These are phyloP conservation scores for Zaprionus vittiger DNA, from an alignment of 1,140 invertebrate species.

Conservation along the genomic window DNA sequence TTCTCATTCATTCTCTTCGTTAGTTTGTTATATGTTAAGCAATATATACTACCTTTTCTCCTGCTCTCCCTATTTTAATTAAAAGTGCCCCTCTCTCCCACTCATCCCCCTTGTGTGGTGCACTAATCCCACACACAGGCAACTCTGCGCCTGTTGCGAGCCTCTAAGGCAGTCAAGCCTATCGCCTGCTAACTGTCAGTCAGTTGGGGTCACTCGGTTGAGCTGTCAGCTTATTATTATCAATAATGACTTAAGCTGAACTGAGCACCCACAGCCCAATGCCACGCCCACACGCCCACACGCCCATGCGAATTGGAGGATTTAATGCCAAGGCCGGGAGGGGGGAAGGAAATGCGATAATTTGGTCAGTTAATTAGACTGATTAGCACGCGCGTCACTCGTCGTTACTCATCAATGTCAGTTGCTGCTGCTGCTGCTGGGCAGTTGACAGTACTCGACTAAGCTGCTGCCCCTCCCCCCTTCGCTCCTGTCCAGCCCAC, in stretches of 20 bases:
- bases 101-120: too few species aligned
- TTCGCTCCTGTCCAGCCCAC: neutral
- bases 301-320: neutral
- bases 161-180: neutral
- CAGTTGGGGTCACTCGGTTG: neutral
- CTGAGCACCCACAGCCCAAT: too few species aligned
- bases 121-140: neutral
- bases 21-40: too few species aligned
- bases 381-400: constrained; percentile 40
- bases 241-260: constrained; percentile 22
- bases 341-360: constrained; percentile 12
- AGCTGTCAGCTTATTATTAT: constrained; percentile 36
- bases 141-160: neutral
- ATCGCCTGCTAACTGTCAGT: neutral
- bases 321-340: neutral
- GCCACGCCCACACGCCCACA: too few species aligned
- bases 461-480: neutral
- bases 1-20: too few species aligned
- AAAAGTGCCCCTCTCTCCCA: neutral
- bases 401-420: constrained; percentile 13
- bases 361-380: constrained; percentile 39
- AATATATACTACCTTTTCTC: too few species aligned
- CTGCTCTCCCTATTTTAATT: neutral
- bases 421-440: neutral
- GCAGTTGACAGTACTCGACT: neutral